phyloP scores from a whole-genome alignment of 2,888 invertebrate species.

The Rotaria sp. region DNA sequence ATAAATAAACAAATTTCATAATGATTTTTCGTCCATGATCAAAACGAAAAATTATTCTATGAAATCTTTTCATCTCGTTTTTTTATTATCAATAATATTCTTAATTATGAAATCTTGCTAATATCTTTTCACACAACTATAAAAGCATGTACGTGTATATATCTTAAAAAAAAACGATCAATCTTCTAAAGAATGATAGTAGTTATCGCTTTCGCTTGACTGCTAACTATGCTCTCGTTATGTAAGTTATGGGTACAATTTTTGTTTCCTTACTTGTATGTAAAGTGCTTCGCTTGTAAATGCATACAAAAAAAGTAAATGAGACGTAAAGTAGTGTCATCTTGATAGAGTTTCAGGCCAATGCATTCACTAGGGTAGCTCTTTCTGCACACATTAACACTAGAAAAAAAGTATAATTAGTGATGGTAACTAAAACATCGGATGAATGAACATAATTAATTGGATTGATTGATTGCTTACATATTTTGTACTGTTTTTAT shows the following conservation, averaged over 20 bases:
- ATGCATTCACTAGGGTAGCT: neutral
- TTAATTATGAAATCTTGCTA: neutral
- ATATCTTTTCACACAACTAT: neutral
- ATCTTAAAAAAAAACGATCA: neutral
- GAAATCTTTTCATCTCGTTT: neutral
- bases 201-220: neutral
- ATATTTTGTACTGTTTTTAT: neutral
- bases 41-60: too few species aligned
- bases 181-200: neutral
- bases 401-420: neutral
- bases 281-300: neutral
- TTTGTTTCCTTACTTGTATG: neutral
- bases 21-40: too few species aligned
- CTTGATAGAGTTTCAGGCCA: neutral
- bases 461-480: neutral
- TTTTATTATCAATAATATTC: neutral
- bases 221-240: neutral
- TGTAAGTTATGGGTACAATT: neutral
- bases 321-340: slow-evolving; percentile 16
- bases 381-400: neutral
- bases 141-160: neutral
- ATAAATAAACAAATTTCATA: neutral
- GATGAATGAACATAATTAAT: slow-evolving; percentile 19
- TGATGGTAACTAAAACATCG: neutral
- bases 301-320: neutral